Evolutionary conservation across 2,797 vertebrate genomes (phyloP).

Genomic region (Petrocephalus sullivani): DNA sequence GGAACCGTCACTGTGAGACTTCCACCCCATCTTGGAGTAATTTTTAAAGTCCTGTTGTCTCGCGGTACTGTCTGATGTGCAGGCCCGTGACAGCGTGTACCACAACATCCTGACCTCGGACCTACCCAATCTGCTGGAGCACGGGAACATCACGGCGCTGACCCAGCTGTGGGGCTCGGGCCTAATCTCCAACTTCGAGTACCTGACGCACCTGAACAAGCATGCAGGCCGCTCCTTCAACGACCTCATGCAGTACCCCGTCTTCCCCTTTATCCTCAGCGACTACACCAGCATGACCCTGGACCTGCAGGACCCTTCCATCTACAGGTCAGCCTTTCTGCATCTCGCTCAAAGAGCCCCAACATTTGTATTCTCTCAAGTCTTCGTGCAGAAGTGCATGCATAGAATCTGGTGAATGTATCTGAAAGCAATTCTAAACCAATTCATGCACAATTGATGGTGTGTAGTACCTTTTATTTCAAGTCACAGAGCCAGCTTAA

Average conservation of each 20-base stretch:
- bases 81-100: slow-evolving; percentile 94
- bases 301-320: slow-evolving; percentile 74
- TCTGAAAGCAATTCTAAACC: neutral
- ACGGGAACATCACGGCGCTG: slow-evolving; percentile 90
- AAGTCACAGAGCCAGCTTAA: neutral
- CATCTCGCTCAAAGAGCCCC: neutral
- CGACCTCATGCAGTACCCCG: slow-evolving; percentile 98
- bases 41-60: neutral
- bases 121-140: slow-evolving; percentile 92
- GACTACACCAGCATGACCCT: slow-evolving; percentile 87
- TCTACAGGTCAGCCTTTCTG: slow-evolving; percentile 72
- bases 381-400: neutral
- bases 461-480: neutral
- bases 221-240: slow-evolving; percentile 97
- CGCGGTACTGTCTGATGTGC: neutral
- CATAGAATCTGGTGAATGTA: neutral
- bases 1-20: neutral
- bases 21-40: neutral
- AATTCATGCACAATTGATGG: neutral
- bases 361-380: neutral
- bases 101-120: slow-evolving; percentile 92
- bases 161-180: slow-evolving; percentile 95
- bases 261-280: slow-evolving; percentile 93
- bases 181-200: slow-evolving; percentile 98
- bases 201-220: slow-evolving; percentile 97